Evolutionary conservation across 2,797 vertebrate genomes (phyloP), one percentile per base, ranked within the genome.

Genomic region (Eulemur rubriventer): DNA sequence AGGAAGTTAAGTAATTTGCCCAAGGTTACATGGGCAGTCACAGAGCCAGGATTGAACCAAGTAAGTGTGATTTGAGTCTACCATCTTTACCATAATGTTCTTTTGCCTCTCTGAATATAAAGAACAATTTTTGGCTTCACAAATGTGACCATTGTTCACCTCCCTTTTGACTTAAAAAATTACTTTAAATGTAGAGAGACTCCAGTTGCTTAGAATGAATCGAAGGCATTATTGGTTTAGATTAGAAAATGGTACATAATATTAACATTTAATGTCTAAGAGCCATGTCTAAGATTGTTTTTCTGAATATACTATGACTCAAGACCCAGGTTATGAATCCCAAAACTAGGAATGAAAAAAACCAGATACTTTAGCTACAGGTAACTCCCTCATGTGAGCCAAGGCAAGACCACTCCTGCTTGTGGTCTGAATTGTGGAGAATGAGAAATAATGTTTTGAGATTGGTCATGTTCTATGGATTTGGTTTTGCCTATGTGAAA

Each of bases 271-370:
- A 46, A 67, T 91, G 91, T 90, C 28, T 79, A 88, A 84, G 43
- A 57, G 82, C 11, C 26, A 89, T 22, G 12, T 79, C 33, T 70
- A 72, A 85, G 41, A 70, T 35, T 33, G 1, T 57, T 95, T 70
- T 93, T 46, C 46, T 70, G 20, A 59, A 59, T 59, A 59, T 28
- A 89, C 22, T 83, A 28, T 72, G 82, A 73, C 30, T 91, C 28
- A 81, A 92, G 46, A 13, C 38, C 59, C 85, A 30, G 26, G 17
- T 76, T 88, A 81, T 86, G 48, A 93, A 86, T 75, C n/a, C 17
- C 79, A 78, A 87, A 92, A 92, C 17, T 11, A 89, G 33, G 59
- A 95, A 67, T 35, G 63, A 69, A 70, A 35, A 88, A 75, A 93
- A 80, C 18, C 35, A 84, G 70, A 83, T 9, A 67, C 17, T 79